Evolutionary conservation across 2,797 vertebrate species (phyloP), one percentile per base, ranked within the genome.

Genomic region (Hydrocynus forskahlii): DNA sequence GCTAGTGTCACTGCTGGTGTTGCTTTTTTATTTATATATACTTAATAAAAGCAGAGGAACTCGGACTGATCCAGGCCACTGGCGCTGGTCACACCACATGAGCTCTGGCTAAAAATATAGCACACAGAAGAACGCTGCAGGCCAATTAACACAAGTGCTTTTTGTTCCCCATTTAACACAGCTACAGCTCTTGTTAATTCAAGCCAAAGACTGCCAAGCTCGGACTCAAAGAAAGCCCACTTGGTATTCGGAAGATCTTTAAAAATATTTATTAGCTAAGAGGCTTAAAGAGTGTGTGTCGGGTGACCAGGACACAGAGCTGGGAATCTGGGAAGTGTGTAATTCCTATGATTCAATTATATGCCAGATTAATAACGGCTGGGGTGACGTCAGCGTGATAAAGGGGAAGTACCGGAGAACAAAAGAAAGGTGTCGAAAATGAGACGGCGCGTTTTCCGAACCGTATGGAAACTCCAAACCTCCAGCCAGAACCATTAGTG

Each of bases 31-130:
- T 4, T 43, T 35, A 35, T 29, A 1, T 35, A 29, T 21, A 54
- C 43, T 64, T 3, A 38, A 67, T 40, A 69, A 72, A 80, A 21
- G 50, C 48, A 35, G 67, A 25, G 54, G 48, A 80, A 69, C 0
- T 0, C 38, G 76, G 43, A 55, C 59, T 17, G 45, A 77, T 78
- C 59, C 48, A 67, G 62, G 76, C 70, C 78, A 75, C 78, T 35
- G 66, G 23, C 17, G 23, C 48, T 19, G 40, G 62, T 79, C 83
- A 83, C 45, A 60, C 75, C 62, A 63, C 66, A 81, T 83, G 71
- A 84, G 81, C 50, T 77, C 67, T 0, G 16, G 72, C 75, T 80
- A 83, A 87, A 89, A 88, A 84, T 84, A 83, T 62, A 69, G 64
- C 81, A 43, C 14, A 9, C 54, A 55, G 73, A 63, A 83, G 59